Evolutionary conservation across 2,888 invertebrate genomes (phyloP).

Genomic region (Xanthorhoe spadicearia): DNA sequence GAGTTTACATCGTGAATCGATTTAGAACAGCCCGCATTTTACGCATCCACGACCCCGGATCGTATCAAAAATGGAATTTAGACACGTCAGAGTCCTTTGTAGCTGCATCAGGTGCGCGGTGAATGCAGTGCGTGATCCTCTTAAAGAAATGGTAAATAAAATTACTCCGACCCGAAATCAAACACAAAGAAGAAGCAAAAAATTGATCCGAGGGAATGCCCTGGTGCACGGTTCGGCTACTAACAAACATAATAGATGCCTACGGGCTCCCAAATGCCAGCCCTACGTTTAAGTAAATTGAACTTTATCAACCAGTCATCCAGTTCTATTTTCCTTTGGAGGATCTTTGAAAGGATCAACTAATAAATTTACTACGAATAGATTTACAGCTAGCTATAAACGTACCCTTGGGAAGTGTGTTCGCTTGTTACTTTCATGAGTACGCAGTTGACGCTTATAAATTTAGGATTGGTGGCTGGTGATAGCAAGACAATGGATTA

Average conservation of each 20-base stretch:
- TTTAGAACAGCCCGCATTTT: slow-evolving; percentile 24
- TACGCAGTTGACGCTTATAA: slow-evolving; percentile 7
- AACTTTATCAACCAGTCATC: slow-evolving; percentile 38
- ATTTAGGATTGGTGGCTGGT: slow-evolving; percentile 1
- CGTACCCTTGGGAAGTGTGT: slow-evolving; percentile 51
- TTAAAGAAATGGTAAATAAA: slow-evolving; percentile 41
- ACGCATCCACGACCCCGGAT: slow-evolving; percentile 16
- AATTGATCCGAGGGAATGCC: slow-evolving; percentile 61
- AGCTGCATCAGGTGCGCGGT: slow-evolving; percentile 52
- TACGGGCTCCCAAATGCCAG: slow-evolving; percentile 22
- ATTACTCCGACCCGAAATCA: slow-evolving; percentile 39
- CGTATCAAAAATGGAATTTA: slow-evolving; percentile 29
- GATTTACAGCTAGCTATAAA: slow-evolving; percentile 63
- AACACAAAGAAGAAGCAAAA: slow-evolving; percentile 60
- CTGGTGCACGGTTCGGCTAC: slow-evolving; percentile 45
- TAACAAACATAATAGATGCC: slow-evolving; percentile 44
- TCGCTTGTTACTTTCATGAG: slow-evolving; percentile 48
- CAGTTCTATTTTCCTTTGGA: slow-evolving; percentile 37
- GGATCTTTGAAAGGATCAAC: slow-evolving; percentile 43
- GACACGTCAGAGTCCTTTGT: slow-evolving; percentile 47
- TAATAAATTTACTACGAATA: slow-evolving; percentile 56
- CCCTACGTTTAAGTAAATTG: slow-evolving; percentile 35
- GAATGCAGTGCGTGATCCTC: slow-evolving; percentile 57
- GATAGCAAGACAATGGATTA: neutral
- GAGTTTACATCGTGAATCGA: slow-evolving; percentile 23